Evolutionary conservation across 2,797 vertebrate genomes (phyloP).

Genomic region (Brachyalestes nurse): DNA sequence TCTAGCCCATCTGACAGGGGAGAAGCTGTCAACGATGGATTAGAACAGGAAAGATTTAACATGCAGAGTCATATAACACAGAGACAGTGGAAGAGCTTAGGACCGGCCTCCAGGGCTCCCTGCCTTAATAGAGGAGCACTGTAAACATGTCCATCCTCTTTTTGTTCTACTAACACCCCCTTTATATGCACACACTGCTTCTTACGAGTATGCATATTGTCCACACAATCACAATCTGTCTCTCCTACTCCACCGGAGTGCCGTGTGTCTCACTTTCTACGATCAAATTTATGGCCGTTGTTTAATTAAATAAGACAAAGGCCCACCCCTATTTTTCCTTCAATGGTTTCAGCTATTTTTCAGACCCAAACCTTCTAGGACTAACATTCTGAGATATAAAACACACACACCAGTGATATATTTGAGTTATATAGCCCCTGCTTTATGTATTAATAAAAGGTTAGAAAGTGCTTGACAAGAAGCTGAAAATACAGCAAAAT

Average conservation of each 20-base stretch:
- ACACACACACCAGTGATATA: too few relatives aligned
- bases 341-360: too few relatives aligned
- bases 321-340: too few relatives aligned
- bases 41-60: conserved; percentile 50
- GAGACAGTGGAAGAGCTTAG: conserved; percentile 3
- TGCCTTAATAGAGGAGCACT: not conserved
- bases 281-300: too few relatives aligned
- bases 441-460: too few relatives aligned
- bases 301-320: too few relatives aligned
- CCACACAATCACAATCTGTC: not conserved
- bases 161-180: conserved; percentile 26
- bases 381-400: too few relatives aligned
- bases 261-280: too few relatives aligned
- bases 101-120: not conserved
- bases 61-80: conserved; percentile 44
- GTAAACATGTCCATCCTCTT: conserved; percentile 35
- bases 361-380: too few relatives aligned
- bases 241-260: not conserved
- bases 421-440: too few relatives aligned
- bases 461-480: too few relatives aligned
- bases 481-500: too few relatives aligned
- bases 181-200: not conserved
- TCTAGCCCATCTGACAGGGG: conserved; percentile 62
- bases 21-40: conserved; percentile 63
- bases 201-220: not conserved